Evolutionary conservation across 2,888 invertebrate species (phyloP).

Genomic region (Plutella xylostella): DNA sequence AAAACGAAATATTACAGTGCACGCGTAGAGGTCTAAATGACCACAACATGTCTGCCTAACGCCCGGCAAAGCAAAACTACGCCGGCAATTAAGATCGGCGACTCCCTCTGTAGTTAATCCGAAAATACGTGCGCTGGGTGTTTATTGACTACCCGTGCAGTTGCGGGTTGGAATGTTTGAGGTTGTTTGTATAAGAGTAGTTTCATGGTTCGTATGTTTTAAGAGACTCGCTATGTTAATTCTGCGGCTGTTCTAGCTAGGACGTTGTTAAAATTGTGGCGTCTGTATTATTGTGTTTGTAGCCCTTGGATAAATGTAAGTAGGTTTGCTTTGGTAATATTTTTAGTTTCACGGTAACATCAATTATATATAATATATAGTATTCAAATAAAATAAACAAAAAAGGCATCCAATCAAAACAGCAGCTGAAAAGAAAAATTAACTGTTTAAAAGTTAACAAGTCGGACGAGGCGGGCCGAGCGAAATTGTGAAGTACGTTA

Average conservation of each 20-base stretch:
- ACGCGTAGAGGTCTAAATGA: conserved; percentile 43
- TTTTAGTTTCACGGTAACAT: too few relatives aligned
- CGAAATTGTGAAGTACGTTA: conserved; percentile 60
- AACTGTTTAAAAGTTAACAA: background rate
- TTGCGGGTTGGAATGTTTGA: conserved; percentile 37
- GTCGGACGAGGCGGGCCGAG: conserved; percentile 40
- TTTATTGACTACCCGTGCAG: conserved; percentile 55
- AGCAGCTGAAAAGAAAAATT: conserved; percentile 31
- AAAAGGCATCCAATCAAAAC: too few relatives aligned
- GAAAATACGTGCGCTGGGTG: conserved; percentile 62
- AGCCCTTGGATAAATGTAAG: too few relatives aligned
- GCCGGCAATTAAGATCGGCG: conserved; percentile 61
- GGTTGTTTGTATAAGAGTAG: conserved; percentile 3
- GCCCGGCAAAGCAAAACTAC: conserved; percentile 32
- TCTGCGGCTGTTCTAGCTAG: too few relatives aligned
- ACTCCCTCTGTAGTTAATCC: conserved; percentile 62
- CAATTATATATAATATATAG: too few relatives aligned
- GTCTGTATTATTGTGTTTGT: too few relatives aligned
- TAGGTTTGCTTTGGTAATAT: too few relatives aligned
- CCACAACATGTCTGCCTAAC: conserved; percentile 28
- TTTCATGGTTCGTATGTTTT: too few relatives aligned
- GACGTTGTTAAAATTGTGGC: too few relatives aligned
- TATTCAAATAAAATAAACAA: too few relatives aligned
- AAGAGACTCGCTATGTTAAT: too few relatives aligned
- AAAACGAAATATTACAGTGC: conserved; percentile 59